phyloP scores from a whole-genome alignment of 2,797 vertebrate genomes.

The Sphenodon punctatus region DNA sequence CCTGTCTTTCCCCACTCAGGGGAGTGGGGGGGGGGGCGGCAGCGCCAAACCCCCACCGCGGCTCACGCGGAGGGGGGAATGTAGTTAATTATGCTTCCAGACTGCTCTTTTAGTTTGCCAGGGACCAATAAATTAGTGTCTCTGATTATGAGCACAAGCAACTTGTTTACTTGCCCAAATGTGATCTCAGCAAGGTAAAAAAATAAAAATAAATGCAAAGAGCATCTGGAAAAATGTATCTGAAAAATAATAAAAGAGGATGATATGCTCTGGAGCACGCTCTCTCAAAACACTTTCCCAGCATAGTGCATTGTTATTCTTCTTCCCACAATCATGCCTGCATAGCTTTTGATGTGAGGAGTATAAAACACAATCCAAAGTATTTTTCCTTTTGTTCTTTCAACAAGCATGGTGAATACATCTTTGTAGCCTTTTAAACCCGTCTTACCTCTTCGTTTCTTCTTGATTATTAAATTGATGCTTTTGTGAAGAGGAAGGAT shows the following conservation, averaged over 20 bases:
- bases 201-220: conserved; percentile 14
- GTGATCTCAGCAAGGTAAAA: not conserved
- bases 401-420: not conserved
- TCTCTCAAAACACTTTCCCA: not conserved
- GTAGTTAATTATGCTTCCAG: not conserved
- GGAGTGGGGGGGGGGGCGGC: too few species aligned
- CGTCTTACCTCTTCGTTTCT: not conserved
- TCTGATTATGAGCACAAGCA: conserved; percentile 11
- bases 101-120: not conserved
- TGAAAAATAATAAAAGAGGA: not conserved
- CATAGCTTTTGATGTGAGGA: not conserved
- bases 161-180: conserved; percentile 31
- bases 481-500: rapidly evolving
- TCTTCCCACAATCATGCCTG: not conserved
- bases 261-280: not conserved
- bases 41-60: too few species aligned
- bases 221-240: not conserved
- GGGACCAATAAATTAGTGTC: not conserved
- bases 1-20: too few species aligned
- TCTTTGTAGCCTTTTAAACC: not conserved
- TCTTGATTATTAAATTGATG: not conserved
- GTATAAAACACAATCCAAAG: not conserved
- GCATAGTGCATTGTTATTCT: not conserved
- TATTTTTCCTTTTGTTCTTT: not conserved
- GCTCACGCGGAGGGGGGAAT: too few species aligned